Evolutionary conservation across 2,888 invertebrate species (phyloP).

Genomic region (Pollenia amentaria): DNA sequence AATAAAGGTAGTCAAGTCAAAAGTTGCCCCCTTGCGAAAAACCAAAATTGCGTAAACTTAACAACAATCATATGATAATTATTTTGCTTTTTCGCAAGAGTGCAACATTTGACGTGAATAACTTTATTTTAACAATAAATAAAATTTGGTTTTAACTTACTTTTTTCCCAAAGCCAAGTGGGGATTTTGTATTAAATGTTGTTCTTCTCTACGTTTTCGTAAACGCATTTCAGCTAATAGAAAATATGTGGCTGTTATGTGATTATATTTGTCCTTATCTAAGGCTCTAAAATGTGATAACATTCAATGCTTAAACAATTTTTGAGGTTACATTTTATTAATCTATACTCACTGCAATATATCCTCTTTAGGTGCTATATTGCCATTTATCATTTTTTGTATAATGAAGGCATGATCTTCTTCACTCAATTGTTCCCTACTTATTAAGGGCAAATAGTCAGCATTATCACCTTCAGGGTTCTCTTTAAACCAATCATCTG

Average conservation of each 20-base stretch:
- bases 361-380: slow-evolving; percentile 96
- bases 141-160: slow-evolving; percentile 50
- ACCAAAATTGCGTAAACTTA: background rate
- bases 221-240: slow-evolving; percentile 97
- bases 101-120: too few relatives aligned
- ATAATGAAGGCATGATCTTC: slow-evolving; percentile 96
- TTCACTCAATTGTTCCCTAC: slow-evolving; percentile 94
- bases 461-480: slow-evolving; percentile 82
- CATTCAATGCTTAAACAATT: background rate
- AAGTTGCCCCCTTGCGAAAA: too few relatives aligned
- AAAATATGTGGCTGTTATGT: slow-evolving; percentile 99
- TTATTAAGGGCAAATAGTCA: slow-evolving; percentile 92
- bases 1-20: too few relatives aligned
- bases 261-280: slow-evolving; percentile 98
- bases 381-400: slow-evolving; percentile 98
- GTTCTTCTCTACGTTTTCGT: slow-evolving; percentile 90
- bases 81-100: too few relatives aligned
- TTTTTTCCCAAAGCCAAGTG: slow-evolving; percentile 70
- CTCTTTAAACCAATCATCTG: slow-evolving; percentile 92
- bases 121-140: background rate
- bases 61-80: background rate
- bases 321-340: background rate
- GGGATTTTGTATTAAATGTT: slow-evolving; percentile 83
- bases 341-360: slow-evolving; percentile 90
- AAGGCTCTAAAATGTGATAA: slow-evolving; percentile 88